phyloP scores from a whole-genome alignment of 2,113 vertebrate species.

The Peromyscus californicus region DNA sequence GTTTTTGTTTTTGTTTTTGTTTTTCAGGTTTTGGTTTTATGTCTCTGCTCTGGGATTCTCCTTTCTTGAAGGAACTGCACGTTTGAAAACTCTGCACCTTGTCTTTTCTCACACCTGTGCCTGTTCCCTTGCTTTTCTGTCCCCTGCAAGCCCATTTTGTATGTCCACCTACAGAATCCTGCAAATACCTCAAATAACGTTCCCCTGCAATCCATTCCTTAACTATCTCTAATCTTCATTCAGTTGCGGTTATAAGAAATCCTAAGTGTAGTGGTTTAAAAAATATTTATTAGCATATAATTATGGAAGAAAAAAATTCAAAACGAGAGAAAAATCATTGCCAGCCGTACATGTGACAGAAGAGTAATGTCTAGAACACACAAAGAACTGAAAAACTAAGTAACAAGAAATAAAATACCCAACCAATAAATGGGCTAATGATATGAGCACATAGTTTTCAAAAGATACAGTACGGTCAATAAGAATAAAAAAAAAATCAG shows the following conservation, averaged over 20 bases:
- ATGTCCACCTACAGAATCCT: background rate
- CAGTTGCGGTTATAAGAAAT: background rate
- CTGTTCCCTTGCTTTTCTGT: background rate
- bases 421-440: background rate
- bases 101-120: accelerated
- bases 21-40: too few relatives aligned
- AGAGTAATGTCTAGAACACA: background rate
- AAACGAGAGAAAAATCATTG: background rate
- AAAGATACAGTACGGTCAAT: background rate
- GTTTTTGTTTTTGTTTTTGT: too few relatives aligned
- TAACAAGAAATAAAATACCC: background rate
- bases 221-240: background rate
- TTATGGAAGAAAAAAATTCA: background rate
- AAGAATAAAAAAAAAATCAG: background rate
- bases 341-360: background rate
- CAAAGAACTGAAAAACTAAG: background rate
- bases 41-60: background rate
- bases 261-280: background rate
- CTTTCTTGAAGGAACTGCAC: background rate
- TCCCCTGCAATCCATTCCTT: background rate
- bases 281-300: background rate
- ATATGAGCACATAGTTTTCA: background rate
- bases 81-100: background rate
- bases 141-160: background rate
- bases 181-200: background rate